Conservation (phyloP, 1,140 invertebrate species). For the Cotesia typhae region DNA sequence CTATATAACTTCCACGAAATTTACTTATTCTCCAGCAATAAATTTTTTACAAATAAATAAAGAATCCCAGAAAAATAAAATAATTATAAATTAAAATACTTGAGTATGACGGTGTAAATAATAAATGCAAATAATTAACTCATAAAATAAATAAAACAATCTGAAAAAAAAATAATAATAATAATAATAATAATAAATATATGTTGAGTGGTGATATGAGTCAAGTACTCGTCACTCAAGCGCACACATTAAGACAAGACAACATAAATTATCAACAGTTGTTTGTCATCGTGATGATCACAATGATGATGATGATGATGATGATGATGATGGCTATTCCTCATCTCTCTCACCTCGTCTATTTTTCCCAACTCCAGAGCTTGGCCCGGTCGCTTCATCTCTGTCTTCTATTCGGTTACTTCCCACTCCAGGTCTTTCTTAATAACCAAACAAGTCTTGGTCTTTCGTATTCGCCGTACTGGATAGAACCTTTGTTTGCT, state of each 20-base stretch:
- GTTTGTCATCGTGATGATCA: conserved; percentile 24
- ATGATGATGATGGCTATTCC: too few species aligned
- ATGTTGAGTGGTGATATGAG: conserved; percentile 7
- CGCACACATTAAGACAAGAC: background rate
- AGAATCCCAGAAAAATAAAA: too few species aligned
- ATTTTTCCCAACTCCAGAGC: background rate
- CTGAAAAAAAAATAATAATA: background rate
- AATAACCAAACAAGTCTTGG: background rate
- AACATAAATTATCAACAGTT: conserved; percentile 20
- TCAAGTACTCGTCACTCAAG: conserved; percentile 22
- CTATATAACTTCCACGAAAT: too few species aligned
- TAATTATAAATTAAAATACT: background rate
- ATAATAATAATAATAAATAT: background rate
- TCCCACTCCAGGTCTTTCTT: too few species aligned
- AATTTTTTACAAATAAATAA: too few species aligned
- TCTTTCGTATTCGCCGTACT: background rate
- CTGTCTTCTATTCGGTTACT: background rate
- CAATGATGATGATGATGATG: too few species aligned
- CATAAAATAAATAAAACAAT: conserved; percentile 15
- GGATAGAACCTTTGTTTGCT: background rate
- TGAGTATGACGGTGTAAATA: background rate
- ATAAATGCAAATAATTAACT: background rate
- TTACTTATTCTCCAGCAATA: too few species aligned
- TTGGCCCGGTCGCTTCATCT: background rate
- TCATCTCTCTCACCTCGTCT: too few species aligned